A percentile compares a stretch with the other conserved stretches of the same genome.
These are phyloP conservation scores for Dryadula phaetusa DNA, from an alignment of 2,888 invertebrate genomes.

Conservation along the genomic window DNA sequence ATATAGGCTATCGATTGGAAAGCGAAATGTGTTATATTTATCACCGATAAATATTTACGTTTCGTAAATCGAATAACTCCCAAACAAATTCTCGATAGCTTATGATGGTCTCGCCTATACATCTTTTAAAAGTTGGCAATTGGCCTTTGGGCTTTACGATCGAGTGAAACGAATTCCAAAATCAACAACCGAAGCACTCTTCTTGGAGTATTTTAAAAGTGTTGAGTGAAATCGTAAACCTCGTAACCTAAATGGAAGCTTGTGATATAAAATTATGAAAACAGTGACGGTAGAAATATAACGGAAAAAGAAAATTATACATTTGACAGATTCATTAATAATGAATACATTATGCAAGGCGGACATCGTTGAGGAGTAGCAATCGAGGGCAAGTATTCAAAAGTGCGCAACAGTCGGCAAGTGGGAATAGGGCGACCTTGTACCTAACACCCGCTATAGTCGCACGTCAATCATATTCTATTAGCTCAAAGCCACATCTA, in stretches of 20 bases:
- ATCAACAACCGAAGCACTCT: slow-evolving; percentile 61
- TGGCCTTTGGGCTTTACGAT: slow-evolving; percentile 51
- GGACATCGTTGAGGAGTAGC: slow-evolving; percentile 6
- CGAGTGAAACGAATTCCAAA: slow-evolving; percentile 56
- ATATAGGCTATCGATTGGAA: slow-evolving; percentile 49
- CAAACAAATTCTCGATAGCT: slow-evolving; percentile 47
- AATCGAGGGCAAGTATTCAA: slow-evolving; percentile 19
- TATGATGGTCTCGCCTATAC: slow-evolving; percentile 52
- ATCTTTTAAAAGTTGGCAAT: slow-evolving; percentile 50
- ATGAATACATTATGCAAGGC: slow-evolving; percentile 5
- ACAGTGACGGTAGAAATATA: slow-evolving; percentile 53
- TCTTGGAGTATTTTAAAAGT: slow-evolving; percentile 58
- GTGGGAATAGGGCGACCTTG: slow-evolving; percentile 67
- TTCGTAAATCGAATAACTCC: slow-evolving; percentile 60
- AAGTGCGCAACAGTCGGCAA: slow-evolving; percentile 46
- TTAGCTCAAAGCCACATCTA: slow-evolving; percentile 80
- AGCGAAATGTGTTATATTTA: slow-evolving; percentile 57
- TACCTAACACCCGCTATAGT: slow-evolving; percentile 55
- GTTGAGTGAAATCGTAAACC: slow-evolving; percentile 75
- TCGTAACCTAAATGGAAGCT: slow-evolving; percentile 68
- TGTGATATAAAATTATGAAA: slow-evolving; percentile 44
- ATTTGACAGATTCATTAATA: slow-evolving; percentile 17
- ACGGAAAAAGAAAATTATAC: slow-evolving; percentile 47
- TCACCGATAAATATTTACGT: slow-evolving; percentile 61
- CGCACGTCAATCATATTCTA: slow-evolving; percentile 77